Percentiles rank a stretch among this genome's conserved stretches.
Evolutionary conservation across 2,888 invertebrate genomes (phyloP).

Genomic region (Disparrhopalites patrizii): DNA sequence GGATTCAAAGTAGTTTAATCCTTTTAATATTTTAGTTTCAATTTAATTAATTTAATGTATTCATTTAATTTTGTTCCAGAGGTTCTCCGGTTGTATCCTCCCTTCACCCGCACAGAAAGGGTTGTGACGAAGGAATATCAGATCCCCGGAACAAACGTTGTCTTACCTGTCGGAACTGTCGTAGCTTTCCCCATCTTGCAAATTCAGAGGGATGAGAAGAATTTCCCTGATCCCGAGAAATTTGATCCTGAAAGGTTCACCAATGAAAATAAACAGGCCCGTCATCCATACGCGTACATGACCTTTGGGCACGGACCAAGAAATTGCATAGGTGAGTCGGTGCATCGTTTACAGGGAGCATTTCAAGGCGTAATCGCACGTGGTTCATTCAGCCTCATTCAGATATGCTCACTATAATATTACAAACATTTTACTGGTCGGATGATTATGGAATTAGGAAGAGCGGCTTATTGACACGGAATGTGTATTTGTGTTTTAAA

Average conservation of each 20-base stretch:
- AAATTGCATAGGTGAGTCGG: slow-evolving; percentile 34
- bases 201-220: slow-evolving; percentile 27
- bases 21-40: too few species aligned
- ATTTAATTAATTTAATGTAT: not conserved
- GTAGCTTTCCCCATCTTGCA: slow-evolving; percentile 20
- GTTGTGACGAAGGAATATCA: slow-evolving; percentile 50
- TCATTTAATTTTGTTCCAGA: slow-evolving; percentile 17
- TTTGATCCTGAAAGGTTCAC: slow-evolving; percentile 36
- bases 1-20: too few species aligned
- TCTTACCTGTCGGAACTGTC: slow-evolving; percentile 22
- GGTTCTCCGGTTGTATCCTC: slow-evolving; percentile 43
- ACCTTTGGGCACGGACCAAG: slow-evolving; percentile 39
- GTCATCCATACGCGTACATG: slow-evolving; percentile 29
- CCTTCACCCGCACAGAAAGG: slow-evolving; percentile 49
- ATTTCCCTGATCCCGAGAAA: slow-evolving; percentile 32
- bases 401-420: too few species aligned
- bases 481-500: too few species aligned
- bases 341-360: too few species aligned
- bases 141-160: slow-evolving; percentile 34
- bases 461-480: too few species aligned
- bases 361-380: too few species aligned
- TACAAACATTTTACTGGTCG: too few species aligned
- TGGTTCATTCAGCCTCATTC: too few species aligned
- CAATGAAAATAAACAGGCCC: slow-evolving; percentile 22
- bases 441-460: too few species aligned